Conservation (phyloP, 1,140 invertebrate genomes). For the Charaxes varanes region DNA sequence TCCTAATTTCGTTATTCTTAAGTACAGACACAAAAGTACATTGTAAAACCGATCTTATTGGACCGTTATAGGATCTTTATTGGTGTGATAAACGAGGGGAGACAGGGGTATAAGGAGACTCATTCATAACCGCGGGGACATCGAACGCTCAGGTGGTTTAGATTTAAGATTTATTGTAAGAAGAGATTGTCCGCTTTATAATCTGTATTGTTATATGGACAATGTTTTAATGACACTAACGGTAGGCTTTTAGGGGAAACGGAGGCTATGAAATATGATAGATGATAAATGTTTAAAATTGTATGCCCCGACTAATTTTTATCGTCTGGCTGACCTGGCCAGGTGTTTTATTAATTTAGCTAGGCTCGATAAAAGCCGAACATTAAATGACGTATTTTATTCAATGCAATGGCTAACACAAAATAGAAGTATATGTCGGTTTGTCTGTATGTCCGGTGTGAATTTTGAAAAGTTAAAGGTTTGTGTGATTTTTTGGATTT, state of each 20-base stretch:
- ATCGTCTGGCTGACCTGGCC: too few species aligned
- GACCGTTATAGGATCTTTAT: slow-evolving; percentile 6
- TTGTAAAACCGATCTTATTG: slow-evolving; percentile 10
- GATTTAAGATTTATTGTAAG: slow-evolving; percentile 59
- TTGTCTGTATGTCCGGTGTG: neutral
- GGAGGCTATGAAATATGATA: slow-evolving; percentile 14
- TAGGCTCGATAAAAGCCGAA: too few species aligned
- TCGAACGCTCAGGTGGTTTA: slow-evolving; percentile 62
- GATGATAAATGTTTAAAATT: slow-evolving; percentile 12
- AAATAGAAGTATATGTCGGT: too few species aligned
- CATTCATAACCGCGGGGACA: slow-evolving; percentile 56
- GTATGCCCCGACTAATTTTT: too few species aligned
- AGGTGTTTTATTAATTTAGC: too few species aligned
- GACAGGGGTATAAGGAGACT: slow-evolving; percentile 14
- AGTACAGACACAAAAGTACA: slow-evolving; percentile 8
- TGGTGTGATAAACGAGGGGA: neutral
- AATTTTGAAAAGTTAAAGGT: too few species aligned
- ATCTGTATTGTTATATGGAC: slow-evolving; percentile 48
- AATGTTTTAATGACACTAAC: slow-evolving; percentile 17
- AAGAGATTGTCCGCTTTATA: slow-evolving; percentile 41
- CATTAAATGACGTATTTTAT: too few species aligned
- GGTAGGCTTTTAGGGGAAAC: slow-evolving; percentile 9
- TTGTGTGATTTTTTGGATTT: too few species aligned
- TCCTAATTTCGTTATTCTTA: slow-evolving; percentile 54
- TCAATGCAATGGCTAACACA: too few species aligned